Evolutionary conservation across 2,113 vertebrate species (phyloP).

Genomic region (Chelonoidis abingdonii): DNA sequence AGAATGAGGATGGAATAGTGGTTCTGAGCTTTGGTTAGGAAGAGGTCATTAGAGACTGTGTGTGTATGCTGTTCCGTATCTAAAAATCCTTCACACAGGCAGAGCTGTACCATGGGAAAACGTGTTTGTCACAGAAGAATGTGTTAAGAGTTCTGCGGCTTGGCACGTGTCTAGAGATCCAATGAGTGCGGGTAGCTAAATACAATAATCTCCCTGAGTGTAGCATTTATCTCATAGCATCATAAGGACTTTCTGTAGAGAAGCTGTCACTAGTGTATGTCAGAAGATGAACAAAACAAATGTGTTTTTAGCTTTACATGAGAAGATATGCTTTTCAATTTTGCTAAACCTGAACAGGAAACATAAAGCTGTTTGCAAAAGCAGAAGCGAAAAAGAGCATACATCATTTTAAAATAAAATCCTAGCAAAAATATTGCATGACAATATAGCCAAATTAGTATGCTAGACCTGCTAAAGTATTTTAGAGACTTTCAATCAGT

Average conservation of each 20-base stretch:
- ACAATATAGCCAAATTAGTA: neutral
- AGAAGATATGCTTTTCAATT: slow-evolving; percentile 22
- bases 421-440: neutral
- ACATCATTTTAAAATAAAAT: slow-evolving; percentile 44
- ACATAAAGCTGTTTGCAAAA: slow-evolving; percentile 19
- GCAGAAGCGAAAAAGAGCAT: neutral
- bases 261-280: slow-evolving; percentile 11
- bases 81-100: slow-evolving; percentile 29
- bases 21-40: neutral
- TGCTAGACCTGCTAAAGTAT: neutral
- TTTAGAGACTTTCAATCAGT: neutral
- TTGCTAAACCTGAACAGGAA: slow-evolving; percentile 22
- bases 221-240: neutral
- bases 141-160: slow-evolving; percentile 13
- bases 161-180: neutral
- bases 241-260: slow-evolving; percentile 39
- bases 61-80: neutral
- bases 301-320: slow-evolving; percentile 32
- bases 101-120: slow-evolving; percentile 46
- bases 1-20: neutral
- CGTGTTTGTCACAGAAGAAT: slow-evolving; percentile 40
- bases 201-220: neutral
- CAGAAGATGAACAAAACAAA: slow-evolving; percentile 28
- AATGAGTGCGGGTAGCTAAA: slow-evolving; percentile 15
- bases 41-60: slow-evolving; percentile 27